Percentiles rank a stretch among this genome's conserved stretches.
Evolutionary conservation across 2,113 vertebrate species (phyloP).

Genomic region (Neolamprologus ventralis): DNA sequence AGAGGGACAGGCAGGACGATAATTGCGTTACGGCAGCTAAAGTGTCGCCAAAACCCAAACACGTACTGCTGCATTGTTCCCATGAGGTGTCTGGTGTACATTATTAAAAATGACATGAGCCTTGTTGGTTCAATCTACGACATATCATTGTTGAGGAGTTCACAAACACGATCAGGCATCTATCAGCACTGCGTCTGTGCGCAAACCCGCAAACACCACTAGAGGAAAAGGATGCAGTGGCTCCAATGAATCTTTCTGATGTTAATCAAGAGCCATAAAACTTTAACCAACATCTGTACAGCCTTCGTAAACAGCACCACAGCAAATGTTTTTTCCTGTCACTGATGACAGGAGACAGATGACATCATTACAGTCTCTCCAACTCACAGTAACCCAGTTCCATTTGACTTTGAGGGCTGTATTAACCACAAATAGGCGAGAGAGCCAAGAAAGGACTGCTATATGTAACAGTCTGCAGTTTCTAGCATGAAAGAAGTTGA

Average conservation of each 20-base stretch:
- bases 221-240: neutral
- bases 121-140: constrained; percentile 39
- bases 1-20: neutral
- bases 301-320: constrained; percentile 5
- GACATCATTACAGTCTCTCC: constrained; percentile 24
- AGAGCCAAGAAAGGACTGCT: neutral
- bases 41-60: neutral
- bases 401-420: constrained; percentile 43
- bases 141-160: constrained; percentile 1
- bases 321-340: constrained; percentile 12
- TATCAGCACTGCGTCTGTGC: neutral
- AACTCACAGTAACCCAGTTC: constrained; percentile 11
- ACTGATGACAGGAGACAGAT: constrained; percentile 35
- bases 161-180: constrained; percentile 6
- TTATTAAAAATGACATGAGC: constrained; percentile 53
- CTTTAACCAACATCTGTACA: constrained; percentile 52
- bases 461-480: neutral
- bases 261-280: constrained; percentile 45
- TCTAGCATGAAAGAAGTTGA: constrained; percentile 2
- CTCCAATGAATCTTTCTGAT: constrained; percentile 10
- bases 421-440: neutral
- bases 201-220: neutral
- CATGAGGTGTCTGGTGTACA: neutral
- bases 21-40: constrained; percentile 15
- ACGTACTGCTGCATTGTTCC: neutral